These are phyloP conservation scores for Dermolepida albohirtum DNA, from an alignment of 2,888 invertebrate species.

Conservation along the genomic window DNA sequence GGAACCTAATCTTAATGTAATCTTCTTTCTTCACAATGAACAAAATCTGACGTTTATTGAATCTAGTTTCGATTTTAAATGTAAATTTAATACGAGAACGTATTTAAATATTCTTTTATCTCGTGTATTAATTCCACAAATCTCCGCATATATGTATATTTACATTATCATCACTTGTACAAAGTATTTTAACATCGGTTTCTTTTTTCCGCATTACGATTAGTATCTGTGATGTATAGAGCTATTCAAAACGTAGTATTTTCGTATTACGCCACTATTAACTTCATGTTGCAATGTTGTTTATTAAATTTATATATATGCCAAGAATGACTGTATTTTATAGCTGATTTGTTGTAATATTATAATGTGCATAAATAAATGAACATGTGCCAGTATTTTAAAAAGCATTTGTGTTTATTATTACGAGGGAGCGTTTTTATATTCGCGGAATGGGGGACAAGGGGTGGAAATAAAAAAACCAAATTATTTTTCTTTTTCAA, in stretches of 20 bases:
- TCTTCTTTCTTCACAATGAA: slow-evolving; percentile 44
- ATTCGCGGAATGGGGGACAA: too few species aligned
- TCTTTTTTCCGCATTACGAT: slow-evolving; percentile 10
- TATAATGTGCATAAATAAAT: too few species aligned
- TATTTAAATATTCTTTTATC: slow-evolving; percentile 30
- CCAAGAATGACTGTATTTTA: too few species aligned
- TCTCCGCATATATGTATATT: slow-evolving; percentile 27
- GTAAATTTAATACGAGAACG: slow-evolving; percentile 33
- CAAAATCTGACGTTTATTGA: slow-evolving; percentile 42
- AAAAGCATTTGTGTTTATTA: too few species aligned
- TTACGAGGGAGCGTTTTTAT: too few species aligned
- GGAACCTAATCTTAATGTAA: slow-evolving; percentile 42
- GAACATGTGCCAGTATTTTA: too few species aligned
- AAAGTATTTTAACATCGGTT: not conserved
- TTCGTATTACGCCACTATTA: not conserved
- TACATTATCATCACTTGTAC: slow-evolving; percentile 16
- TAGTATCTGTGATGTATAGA: slow-evolving; percentile 7
- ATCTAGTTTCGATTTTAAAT: slow-evolving; percentile 43
- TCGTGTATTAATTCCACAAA: slow-evolving; percentile 30
- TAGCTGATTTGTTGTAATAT: too few species aligned
- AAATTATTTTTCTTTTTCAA: too few species aligned
- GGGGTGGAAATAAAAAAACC: too few species aligned
- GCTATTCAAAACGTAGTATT: slow-evolving; percentile 3
- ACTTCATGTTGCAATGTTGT: not conserved
- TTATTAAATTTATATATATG: too few species aligned